Evolutionary conservation across 2,797 vertebrate species (phyloP), one percentile per base, ranked within the genome.

Genomic region (Bovichtus variegatus): DNA sequence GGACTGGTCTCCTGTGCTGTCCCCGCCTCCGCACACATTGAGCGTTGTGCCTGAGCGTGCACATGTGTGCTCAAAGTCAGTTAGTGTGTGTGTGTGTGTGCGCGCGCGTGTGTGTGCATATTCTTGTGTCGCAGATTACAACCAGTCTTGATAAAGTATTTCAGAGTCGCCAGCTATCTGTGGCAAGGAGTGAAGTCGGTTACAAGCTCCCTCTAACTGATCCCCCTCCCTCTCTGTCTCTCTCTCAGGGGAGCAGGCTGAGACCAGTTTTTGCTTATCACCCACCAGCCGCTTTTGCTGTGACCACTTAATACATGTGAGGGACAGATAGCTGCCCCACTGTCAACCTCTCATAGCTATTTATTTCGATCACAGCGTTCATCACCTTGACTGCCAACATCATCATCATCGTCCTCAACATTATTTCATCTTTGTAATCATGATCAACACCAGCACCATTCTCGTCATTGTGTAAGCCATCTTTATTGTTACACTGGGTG

Each of bases 181-280:
- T 74, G 59, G 23, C 23, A 44, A 68, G 51, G 34, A 75, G 47
- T 53, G 50, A 65, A 69, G 63, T 73, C 13, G n/a, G 71, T 69
- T 58, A 57, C 62, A 54, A 46, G 44, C 49, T 77, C 44, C 36
- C n/a, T 57, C 25, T 43, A 9, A 11, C 47, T 34, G 34, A 38
- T 54, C 27, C 25, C 23, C n/a, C 15, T 59, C 65, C 41, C 74
- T 6, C 19, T 7, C 40, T 19, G 38, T 18, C 31, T 46, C 49
- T 66, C 36, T 54, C 71, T 71, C 25, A 21, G 34, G 59, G 3
- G 41, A 75, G 70, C 90, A 81, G 82, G 91, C 86, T 79, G 36
- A 71, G 86, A 88, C 88, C 88, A 84, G 91, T 92, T 92, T 73
- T 79, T 79, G 71, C 61, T 90, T 84, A 91, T 87, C 70, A 70